Evolutionary conservation across 1,140 invertebrate genomes (phyloP), one percentile per base, ranked within the genome.

Genomic region (Hyles vespertilio): DNA sequence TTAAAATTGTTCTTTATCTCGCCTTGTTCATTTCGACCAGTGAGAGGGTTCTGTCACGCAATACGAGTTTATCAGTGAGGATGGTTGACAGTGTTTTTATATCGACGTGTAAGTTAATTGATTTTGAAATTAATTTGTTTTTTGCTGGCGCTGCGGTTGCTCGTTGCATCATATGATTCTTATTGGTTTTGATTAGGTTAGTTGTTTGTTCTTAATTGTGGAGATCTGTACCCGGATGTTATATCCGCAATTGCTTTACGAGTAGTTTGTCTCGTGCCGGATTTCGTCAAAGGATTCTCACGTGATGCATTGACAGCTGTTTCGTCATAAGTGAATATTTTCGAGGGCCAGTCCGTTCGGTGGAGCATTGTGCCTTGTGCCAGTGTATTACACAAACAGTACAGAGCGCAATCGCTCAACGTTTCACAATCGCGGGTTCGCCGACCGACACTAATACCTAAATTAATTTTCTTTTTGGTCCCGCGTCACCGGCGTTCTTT

Each of bases 401-500:
- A 70, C 69, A 68, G 74, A 80, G 77, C 77, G 77, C 84, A 83
- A 84, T 83, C 82, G 78, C 74, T 76, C 72, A 73, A 57, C 69
- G 79, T 87, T 87, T 85, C 83, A 84, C 83, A 87, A 87, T 79
- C 70, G 67, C 70, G 78, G 77, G 84, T 74, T 87, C 84, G 68
- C 62, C 72, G 81, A 80, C 84, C 81, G 81, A 74, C 84, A 87
- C 83, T 76, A 79, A 87, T 87, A 86, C 84, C 84, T 87, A 87
- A 81, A 87, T 87, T 87, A 85, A 84, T 87, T 87, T 85, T 84
- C 82, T 85, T 84, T 87, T 85, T 69, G 78, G 75, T 70, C 70
- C 72, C 75, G 73, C 78, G 71, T 70, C 72, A 69, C 56, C 66
- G 68, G 56, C 68, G 72, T 69, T 83, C 74, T 86, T 87, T 87